Evolutionary conservation across 53 echinoderm and acorn worm species (phyloP).

Genomic region (Hippasteria phrygiana): DNA sequence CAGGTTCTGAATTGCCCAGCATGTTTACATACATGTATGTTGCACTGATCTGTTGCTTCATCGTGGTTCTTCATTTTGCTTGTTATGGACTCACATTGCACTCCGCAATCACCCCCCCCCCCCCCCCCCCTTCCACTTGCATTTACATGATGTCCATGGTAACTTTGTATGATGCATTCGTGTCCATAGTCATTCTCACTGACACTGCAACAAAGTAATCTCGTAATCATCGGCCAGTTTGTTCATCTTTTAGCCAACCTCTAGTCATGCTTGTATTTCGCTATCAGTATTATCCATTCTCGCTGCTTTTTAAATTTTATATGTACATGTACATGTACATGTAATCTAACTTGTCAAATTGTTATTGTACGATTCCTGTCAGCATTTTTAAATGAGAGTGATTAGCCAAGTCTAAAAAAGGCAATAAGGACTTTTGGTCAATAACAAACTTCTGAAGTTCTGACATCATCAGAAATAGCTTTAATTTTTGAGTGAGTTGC

Average conservation of each 20-base stretch:
- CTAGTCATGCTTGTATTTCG: too few relatives aligned
- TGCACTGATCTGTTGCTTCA: neutral
- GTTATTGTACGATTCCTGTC: too few relatives aligned
- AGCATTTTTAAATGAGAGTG: too few relatives aligned
- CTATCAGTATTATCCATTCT: too few relatives aligned
- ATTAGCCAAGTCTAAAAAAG: too few relatives aligned
- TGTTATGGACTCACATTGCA: neutral
- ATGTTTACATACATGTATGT: neutral
- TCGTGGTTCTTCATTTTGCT: neutral
- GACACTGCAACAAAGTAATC: neutral
- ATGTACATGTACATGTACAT: too few relatives aligned
- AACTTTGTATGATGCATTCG: neutral
- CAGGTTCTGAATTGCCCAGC: neutral
- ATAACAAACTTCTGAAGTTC: too few relatives aligned
- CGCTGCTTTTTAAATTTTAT: too few relatives aligned
- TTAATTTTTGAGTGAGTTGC: too few relatives aligned
- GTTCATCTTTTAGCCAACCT: neutral
- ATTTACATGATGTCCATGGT: conserved; percentile 6
- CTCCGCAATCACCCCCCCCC: neutral
- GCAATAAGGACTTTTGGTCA: too few relatives aligned
- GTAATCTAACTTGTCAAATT: too few relatives aligned
- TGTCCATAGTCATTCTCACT: neutral
- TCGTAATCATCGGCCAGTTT: neutral
- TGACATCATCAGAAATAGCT: too few relatives aligned
- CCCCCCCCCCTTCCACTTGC: neutral